Evolutionary conservation across 2,888 invertebrate species (phyloP).

Genomic region (Dolomedes plantarius): DNA sequence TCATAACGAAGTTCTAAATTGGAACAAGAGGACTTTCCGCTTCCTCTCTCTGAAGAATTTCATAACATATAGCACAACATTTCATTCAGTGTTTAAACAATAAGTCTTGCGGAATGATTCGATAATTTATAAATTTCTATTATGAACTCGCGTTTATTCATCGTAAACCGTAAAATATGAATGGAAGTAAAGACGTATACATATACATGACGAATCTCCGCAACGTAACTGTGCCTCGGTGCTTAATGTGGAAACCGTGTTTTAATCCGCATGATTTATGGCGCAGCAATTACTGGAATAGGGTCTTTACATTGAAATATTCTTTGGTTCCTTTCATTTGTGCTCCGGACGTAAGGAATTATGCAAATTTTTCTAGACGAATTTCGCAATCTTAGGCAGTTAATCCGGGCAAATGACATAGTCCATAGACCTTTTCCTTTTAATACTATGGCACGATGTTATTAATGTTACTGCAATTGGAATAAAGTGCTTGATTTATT

Average conservation of each 20-base stretch:
- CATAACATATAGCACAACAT: too few species aligned
- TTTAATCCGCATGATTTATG: conserved; percentile 1
- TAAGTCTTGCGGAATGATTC: background rate
- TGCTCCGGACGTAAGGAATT: conserved; percentile 5
- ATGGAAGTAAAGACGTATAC: background rate
- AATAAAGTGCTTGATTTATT: conserved; percentile 12
- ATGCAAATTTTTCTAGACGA: conserved; percentile 18
- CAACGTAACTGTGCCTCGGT: background rate
- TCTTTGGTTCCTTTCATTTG: conserved; percentile 14
- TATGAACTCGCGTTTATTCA: background rate
- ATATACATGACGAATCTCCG: background rate
- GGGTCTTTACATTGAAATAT: conserved; percentile 6
- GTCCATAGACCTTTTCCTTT: conserved; percentile 6
- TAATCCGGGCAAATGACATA: conserved; percentile 14
- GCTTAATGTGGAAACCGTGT: conserved; percentile 1
- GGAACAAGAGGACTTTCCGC: too few species aligned
- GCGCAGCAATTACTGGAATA: conserved; percentile 4
- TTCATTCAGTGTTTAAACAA: too few species aligned
- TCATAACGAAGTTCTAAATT: too few species aligned
- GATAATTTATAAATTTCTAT: background rate
- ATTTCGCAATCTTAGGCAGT: conserved; percentile 4
- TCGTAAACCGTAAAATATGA: background rate
- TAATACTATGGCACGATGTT: background rate
- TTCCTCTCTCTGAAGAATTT: too few species aligned
- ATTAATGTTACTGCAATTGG: conserved; percentile 15